Base-by-base conservation (phyloP, 2,797 vertebrate species). In the Pseudochaenichthys georgianus region DNA sequence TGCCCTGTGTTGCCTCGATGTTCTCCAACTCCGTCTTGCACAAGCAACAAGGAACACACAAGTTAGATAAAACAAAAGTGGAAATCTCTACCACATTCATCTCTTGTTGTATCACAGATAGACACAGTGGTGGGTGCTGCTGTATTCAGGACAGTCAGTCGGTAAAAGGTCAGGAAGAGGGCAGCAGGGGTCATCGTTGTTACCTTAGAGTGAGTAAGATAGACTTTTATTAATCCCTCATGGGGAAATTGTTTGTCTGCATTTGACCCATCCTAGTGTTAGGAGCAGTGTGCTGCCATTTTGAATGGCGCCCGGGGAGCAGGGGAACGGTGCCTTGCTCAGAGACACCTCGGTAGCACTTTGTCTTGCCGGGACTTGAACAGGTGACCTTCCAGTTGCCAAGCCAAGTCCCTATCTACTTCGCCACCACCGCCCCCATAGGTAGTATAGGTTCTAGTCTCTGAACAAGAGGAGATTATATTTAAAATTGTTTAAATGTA, bases 1-100 rank as follows among this genome's bases (percentile, higher is more conserved):
- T 99, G 88, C 98, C 98, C 94, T 99, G 98, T 3, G 98, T 97
- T 45, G 96, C 95, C 94, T 99, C 98, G 58, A 98, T 97, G 86
- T 95, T 98, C 92, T 99, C 98, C 92, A 98, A 72, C 93, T 99
- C 97, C 50, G 94, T 95, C 98, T 99, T 94, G 65, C 75, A 65
- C 89, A 83, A 87, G 77, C 12, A 57, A 83, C 4, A 63, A 47
- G 10, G 10, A 41, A 66, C 45, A 69, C 2, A 51, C 1, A 3
- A 41, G 48, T 73, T 17, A 67, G 12, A 62, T n/a, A 45, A 17
- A 72, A 43, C 3, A 28, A 2, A 9, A 9, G 8, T 21, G 52
- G 10, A 61, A 50, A 51, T 58, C 5, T 66, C 4, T 57, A 46
- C 21, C 17, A 64, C 5, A 34, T 57, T 52, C 34, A 38, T 3